Percentiles rank a stretch among this genome's conserved stretches.
Conservation (phyloP, 2,113 vertebrate genomes). For the Tetrao urogallus region DNA sequence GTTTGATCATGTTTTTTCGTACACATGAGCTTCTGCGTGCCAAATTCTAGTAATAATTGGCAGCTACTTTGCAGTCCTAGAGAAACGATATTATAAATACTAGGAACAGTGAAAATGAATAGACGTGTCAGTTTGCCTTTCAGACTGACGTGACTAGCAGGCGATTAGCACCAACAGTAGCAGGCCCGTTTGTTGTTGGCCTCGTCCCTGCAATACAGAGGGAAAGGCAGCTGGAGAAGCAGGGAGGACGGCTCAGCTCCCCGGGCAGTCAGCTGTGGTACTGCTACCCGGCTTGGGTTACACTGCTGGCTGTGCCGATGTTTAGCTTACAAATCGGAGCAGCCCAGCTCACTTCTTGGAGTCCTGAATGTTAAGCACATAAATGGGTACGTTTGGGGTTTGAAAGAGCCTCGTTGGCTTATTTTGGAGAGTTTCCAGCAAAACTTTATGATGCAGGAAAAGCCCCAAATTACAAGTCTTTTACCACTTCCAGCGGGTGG, state of each 20-base stretch:
- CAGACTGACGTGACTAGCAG: slow-evolving; percentile 27
- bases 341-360: background rate
- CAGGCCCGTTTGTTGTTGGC: background rate
- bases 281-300: background rate
- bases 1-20: slow-evolving; percentile 39
- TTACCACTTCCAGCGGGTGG: background rate
- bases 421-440: background rate
- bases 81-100: slow-evolving; percentile 30
- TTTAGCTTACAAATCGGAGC: background rate
- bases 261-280: background rate
- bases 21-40: slow-evolving; percentile 34
- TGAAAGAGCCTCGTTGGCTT: background rate
- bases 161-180: slow-evolving; percentile 1
- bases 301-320: background rate
- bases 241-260: background rate
- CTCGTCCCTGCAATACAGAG: background rate
- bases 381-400: background rate
- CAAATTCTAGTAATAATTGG: slow-evolving; percentile 50
- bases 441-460: background rate
- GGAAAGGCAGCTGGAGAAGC: background rate
- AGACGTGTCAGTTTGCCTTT: slow-evolving; percentile 42
- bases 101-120: slow-evolving; percentile 27
- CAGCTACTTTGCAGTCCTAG: slow-evolving; percentile 25
- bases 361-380: background rate
- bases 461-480: background rate